Evolutionary conservation across 2,113 vertebrate species (phyloP), one percentile per base, ranked within the genome.

Genomic region (Megalops atlanticus): DNA sequence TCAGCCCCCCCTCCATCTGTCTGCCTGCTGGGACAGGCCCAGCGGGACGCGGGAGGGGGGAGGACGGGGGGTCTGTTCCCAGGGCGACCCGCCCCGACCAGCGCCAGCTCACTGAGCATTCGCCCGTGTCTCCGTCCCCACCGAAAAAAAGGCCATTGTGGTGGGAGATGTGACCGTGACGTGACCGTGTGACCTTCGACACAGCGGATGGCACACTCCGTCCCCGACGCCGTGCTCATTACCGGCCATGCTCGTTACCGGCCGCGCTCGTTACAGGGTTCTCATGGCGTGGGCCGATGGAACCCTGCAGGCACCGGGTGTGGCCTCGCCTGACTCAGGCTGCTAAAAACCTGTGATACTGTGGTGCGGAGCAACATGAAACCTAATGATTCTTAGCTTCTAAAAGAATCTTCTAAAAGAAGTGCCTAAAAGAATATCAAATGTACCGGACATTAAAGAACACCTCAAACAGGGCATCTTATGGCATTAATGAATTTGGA

Each of bases 1-100:
- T 64, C 58, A 64, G 58, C 58, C 58, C 58, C 58, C 58, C 24
- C 24, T n/a, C 58, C 58, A 64, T 64, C 58, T 64, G 58, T 64
- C 58, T 27, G 58, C n/a, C 58, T 8, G 58, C 0, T 2, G 5
- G 58, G 31, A 31, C 58, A 27, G 31, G 52, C 21, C 24, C 8
- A 4, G 58, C 8, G 58, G n/a, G 52, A 5, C 5, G 52, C 3
- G 24, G 21, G 52, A 24, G 16, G 52, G 52, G 52, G 52, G 6
- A n/a, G 5, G 58, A 10, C 7, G n/a, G 4, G 8, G n/a, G 58
- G 58, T 4, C 58, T 11, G 31, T 27, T 27, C 8, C 58, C 58
- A 64, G 58, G 58, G 58, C 31, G n/a, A 64, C 5, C 58, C 10
- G n/a, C n/a, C 5, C 58, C 10, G 58, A n/a, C n/a, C 24, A 64